Percentiles rank a stretch among this genome's conserved stretches.
phyloP scores from a whole-genome alignment of 1,140 invertebrate species.

The Sarcophaga peregrina region DNA sequence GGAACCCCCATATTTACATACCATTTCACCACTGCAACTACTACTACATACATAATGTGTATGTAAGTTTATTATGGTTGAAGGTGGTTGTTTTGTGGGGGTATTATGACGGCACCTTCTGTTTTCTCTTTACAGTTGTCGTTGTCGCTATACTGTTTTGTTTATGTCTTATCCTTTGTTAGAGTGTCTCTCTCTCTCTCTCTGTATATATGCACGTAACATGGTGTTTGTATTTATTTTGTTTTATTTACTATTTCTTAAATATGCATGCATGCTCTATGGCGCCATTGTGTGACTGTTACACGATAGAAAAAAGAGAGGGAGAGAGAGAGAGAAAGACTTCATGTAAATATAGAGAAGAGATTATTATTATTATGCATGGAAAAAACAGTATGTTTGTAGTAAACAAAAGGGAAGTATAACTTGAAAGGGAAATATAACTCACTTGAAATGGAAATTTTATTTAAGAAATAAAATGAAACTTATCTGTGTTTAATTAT shows the following conservation, averaged over 20 bases:
- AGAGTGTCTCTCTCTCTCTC: neutral
- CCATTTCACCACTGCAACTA: too few species aligned
- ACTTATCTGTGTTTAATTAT: too few species aligned
- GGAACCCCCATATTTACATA: too few species aligned
- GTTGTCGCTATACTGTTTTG: neutral
- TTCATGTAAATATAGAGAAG: too few species aligned
- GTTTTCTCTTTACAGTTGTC: neutral
- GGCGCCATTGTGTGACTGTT: neutral
- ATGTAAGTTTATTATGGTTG: too few species aligned
- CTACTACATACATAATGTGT: too few species aligned
- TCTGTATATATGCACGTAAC: too few species aligned
- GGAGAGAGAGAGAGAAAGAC: too few species aligned
- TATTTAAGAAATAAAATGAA: neutral
- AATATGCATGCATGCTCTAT: neutral
- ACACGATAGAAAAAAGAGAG: neutral
- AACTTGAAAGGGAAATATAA: neutral
- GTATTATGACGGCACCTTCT: too few species aligned
- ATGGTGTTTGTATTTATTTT: neutral
- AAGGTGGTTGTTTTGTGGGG: too few species aligned
- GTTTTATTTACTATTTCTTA: constrained; percentile 21
- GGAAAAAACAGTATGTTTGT: too few species aligned
- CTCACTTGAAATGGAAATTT: neutral
- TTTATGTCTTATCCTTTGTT: constrained; percentile 7
- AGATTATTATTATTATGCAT: too few species aligned
- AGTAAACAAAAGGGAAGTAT: neutral